These are phyloP conservation scores for Scelioninae gen. 2 DNA, from an alignment of 2,888 invertebrate genomes.

Conservation along the genomic window DNA sequence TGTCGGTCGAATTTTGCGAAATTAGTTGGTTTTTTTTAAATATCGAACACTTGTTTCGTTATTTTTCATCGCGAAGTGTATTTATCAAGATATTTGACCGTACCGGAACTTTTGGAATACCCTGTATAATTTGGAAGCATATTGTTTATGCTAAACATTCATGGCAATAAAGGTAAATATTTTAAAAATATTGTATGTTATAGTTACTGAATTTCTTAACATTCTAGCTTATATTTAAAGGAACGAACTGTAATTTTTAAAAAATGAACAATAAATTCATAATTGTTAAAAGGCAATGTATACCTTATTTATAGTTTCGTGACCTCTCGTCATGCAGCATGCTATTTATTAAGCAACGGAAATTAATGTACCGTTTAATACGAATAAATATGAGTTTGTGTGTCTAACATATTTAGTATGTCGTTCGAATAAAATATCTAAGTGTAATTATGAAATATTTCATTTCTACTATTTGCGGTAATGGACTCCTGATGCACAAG, in stretches of 20 bases:
- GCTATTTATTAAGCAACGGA: slow-evolving; percentile 41
- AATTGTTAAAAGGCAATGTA: slow-evolving; percentile 41
- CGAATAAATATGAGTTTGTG: slow-evolving; percentile 48
- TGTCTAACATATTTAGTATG: slow-evolving; percentile 34
- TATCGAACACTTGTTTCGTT: too few species aligned
- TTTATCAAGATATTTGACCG: too few species aligned
- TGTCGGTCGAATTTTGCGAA: too few species aligned
- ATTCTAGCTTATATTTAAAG: slow-evolving; percentile 1
- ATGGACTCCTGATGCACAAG: slow-evolving; percentile 8
- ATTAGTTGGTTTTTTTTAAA: too few species aligned
- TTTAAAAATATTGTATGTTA: too few species aligned
- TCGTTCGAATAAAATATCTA: slow-evolving; percentile 41
- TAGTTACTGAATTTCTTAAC: too few species aligned
- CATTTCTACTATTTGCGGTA: slow-evolving; percentile 35
- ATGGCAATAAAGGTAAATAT: too few species aligned
- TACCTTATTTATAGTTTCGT: slow-evolving; percentile 46
- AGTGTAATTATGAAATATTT: slow-evolving; percentile 43
- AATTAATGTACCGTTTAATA: slow-evolving; percentile 49
- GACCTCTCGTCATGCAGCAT: slow-evolving; percentile 40
- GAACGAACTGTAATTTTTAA: slow-evolving; percentile 28
- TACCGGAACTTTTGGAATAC: too few species aligned
- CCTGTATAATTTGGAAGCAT: too few species aligned
- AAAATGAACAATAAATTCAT: slow-evolving; percentile 22
- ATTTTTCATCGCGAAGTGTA: too few species aligned
- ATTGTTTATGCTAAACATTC: too few species aligned